Conservation (phyloP, 2,113 vertebrate species). For the Turnix velox region DNA sequence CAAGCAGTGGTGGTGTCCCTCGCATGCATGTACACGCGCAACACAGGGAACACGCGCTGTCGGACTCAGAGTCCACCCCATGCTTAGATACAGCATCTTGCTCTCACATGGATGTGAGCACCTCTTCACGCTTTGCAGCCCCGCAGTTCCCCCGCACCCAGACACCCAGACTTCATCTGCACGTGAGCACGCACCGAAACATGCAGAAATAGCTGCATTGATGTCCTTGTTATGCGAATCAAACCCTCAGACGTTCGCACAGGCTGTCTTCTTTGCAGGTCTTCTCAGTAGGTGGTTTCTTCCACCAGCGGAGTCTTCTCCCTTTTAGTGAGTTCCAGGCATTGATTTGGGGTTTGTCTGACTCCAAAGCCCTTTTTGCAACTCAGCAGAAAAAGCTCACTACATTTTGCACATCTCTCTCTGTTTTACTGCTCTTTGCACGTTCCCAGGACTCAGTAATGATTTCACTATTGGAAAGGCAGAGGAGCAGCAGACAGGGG, state of each 20-base stretch:
- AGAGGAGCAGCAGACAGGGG: background rate
- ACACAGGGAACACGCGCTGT: background rate
- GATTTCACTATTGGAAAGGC: constrained; percentile 33
- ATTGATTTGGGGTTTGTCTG: constrained; percentile 67
- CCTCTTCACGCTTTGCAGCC: background rate
- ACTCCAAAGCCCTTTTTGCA: constrained; percentile 44
- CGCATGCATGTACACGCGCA: background rate
- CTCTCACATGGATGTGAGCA: background rate
- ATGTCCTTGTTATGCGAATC: background rate
- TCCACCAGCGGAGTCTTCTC: background rate
- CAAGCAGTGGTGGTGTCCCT: background rate
- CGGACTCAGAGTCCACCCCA: background rate
- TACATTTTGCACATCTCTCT: background rate
- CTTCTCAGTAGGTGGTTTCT: background rate
- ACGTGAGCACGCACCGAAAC: fast-evolving
- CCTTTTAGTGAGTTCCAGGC: constrained; percentile 17
- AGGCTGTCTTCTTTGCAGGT: background rate
- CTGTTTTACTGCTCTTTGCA: constrained; percentile 69
- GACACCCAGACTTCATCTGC: background rate
- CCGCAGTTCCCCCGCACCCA: background rate
- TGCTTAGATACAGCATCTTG: background rate
- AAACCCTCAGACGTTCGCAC: background rate
- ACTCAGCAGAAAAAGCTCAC: constrained; percentile 66
- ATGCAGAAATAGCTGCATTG: background rate
- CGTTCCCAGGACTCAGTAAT: constrained; percentile 45